Evolutionary conservation across 2,888 invertebrate species (phyloP), one percentile per base, ranked within the genome.

Genomic region (Melipona beecheii): DNA sequence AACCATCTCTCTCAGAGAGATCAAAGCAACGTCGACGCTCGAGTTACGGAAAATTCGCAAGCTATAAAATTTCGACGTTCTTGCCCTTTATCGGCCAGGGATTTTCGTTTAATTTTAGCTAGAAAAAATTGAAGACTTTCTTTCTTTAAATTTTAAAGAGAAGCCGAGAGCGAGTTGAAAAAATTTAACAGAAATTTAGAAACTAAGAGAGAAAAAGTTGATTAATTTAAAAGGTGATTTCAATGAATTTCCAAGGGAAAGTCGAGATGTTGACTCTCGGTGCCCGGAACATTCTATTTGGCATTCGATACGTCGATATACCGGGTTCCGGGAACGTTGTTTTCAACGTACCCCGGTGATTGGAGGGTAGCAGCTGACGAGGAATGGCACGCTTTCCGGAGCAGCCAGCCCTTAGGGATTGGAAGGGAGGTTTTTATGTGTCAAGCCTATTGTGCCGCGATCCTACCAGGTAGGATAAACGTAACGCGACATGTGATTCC

Each of bases 331-430:
- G 70, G 76, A 68, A 80, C 81, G 75, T 78, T 76, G 78, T 76
- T 82, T 82, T 85, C 86, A 88, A 86, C 88, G 88, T 87, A 84
- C 75, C 68, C 64, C 73, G 56, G 9, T 58, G 78, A 58, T 60
- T n/a, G 43, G 75, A 86, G 76, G 86, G 80, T 81, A 83, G 86
- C 91, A 90, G 90, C 91, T 91, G 91, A 86, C 75, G 81, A 82
- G 76, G 80, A 85, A 87, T 86, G 91, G 91, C 92, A 92, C 91
- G 90, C 91, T 92, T 90, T 89, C 86, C 78, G 81, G 82, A 86
- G 84, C 89, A 83, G 82, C 78, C 81, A 81, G 21, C 52, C 81
- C 54, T 69, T 54, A 70, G 78, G 76, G 78, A 75, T 72, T 62
- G 82, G 75, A 68, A 66, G 82, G 76, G 82, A 82, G 87, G 83